Evolutionary conservation across 2,888 invertebrate species (phyloP), one percentile per base, ranked within the genome.

Genomic region (Drosophila infuscata): DNA sequence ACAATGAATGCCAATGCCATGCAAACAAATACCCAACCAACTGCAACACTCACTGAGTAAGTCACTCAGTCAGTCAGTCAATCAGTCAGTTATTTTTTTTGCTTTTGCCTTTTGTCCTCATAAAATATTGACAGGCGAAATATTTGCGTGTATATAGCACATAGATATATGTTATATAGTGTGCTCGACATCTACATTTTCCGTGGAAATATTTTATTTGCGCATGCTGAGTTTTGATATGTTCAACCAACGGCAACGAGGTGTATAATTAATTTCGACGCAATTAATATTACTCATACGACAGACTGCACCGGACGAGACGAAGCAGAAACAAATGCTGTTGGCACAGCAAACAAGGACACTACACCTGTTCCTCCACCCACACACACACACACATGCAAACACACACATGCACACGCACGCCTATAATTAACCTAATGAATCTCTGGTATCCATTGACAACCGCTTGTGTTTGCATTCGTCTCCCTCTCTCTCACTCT

Each of bases 201-300:
- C 57, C 60, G 57, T 38, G 49, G 32, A 48, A 46, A 11, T 38
- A 41, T 56, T 46, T 38, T 51, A 46, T 70, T 17, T 51, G 35
- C 33, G 49, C 17, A 53, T n/a, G 48, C 60, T 64, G 51, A 48
- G 64, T 8, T 60, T 75, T 75, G 62, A 48, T 32, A 61, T 35
- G 64, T 35, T 60, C 53, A 49, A 35, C 60, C 52, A 65, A 57
- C 43, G 74, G 70, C 82, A 80, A 69, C 73, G 75, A 68, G 70
- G 81, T 84, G 80, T 89, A 80, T 90, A 80, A 90, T 89, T 89
- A 89, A 84, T 88, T 84, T 81, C 74, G 57, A 41, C 60, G 70
- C 75, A 77, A 89, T 84, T 86, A 76, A 76, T 78, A 79, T 82
- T 73, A 70, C 82, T 74, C 76, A 86, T 68, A 81, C 78, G 81